Conservation (phyloP, 2,888 invertebrate genomes). For the Priocnemis perturbator region DNA sequence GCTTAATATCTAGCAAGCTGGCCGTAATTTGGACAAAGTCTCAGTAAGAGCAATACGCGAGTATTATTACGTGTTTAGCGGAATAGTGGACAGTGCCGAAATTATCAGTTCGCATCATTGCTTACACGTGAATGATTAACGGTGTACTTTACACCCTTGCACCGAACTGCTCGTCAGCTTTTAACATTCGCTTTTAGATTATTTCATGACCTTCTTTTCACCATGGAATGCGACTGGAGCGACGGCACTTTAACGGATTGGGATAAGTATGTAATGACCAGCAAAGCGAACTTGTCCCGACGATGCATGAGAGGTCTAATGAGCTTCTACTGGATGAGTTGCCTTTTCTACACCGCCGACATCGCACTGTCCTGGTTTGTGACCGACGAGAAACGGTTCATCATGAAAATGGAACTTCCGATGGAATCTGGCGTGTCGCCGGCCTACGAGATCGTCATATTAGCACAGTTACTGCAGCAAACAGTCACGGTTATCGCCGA, state of each 20-base stretch:
- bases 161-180: too few species aligned
- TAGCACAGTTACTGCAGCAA: slow-evolving; percentile 30
- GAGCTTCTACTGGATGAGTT: slow-evolving; percentile 3
- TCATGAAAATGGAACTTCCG: slow-evolving; percentile 38
- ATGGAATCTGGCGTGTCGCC: slow-evolving; percentile 23
- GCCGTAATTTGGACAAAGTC: slow-evolving; percentile 31
- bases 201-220: slow-evolving; percentile 20
- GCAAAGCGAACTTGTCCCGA: slow-evolving; percentile 28
- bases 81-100: too few species aligned
- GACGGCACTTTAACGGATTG: neutral
- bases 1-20: slow-evolving; percentile 35
- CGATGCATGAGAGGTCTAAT: slow-evolving; percentile 12
- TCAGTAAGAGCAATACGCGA: slow-evolving; percentile 22
- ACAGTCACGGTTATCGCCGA: slow-evolving; percentile 14
- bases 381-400: slow-evolving; percentile 14
- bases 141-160: too few species aligned
- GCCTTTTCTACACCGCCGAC: neutral
- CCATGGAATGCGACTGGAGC: slow-evolving; percentile 22
- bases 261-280: slow-evolving; percentile 23
- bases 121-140: too few species aligned
- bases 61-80: too few species aligned
- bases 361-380: neutral
- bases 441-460: slow-evolving; percentile 34
- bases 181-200: slow-evolving; percentile 3
- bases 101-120: too few species aligned